A percentile compares a stretch with the other conserved stretches of the same genome.
These are phyloP conservation scores for Phrynocephalus guinanensis DNA, from an alignment of 2,797 vertebrate genomes.

Conservation along the genomic window DNA sequence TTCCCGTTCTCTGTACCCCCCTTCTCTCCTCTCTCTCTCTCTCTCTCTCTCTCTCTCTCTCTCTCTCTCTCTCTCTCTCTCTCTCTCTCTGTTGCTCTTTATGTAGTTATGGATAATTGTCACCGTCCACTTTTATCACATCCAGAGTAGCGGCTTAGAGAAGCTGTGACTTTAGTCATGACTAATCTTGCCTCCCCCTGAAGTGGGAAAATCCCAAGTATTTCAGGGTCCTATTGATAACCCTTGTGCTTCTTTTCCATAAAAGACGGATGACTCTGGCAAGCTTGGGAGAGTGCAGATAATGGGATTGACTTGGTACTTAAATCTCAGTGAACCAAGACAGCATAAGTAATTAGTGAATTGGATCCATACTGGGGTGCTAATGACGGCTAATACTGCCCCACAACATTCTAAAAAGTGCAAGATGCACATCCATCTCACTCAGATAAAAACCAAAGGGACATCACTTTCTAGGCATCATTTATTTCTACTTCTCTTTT, in stretches of 20 bases:
- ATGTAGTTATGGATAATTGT: slow-evolving; percentile 79
- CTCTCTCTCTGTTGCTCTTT: slow-evolving; percentile 61
- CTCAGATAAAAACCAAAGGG: slow-evolving; percentile 80
- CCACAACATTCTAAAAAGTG: slow-evolving; percentile 81
- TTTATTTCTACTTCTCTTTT: slow-evolving; percentile 76
- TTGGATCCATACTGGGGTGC: slow-evolving; percentile 92
- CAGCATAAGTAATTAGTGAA: slow-evolving; percentile 97
- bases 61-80: background rate
- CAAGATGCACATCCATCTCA: slow-evolving; percentile 82
- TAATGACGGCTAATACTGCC: slow-evolving; percentile 94
- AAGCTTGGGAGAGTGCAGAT: slow-evolving; percentile 92
- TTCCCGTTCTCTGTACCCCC: background rate
- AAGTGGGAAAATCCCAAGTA: slow-evolving; percentile 83
- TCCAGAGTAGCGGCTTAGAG: slow-evolving; percentile 78
- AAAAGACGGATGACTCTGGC: slow-evolving; percentile 85
- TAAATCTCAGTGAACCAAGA: slow-evolving; percentile 96
- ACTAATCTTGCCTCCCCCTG: slow-evolving; percentile 80
- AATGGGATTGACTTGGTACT: slow-evolving; percentile 96
- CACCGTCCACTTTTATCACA: slow-evolving; percentile 80
- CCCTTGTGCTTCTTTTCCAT: slow-evolving; percentile 83
- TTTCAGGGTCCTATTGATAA: slow-evolving; percentile 87
- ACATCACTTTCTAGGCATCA: slow-evolving; percentile 67
- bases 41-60: slow-evolving; percentile 50
- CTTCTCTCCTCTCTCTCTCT: too few relatives aligned
- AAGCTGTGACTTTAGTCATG: slow-evolving; percentile 76